Conservation (phyloP, 2,797 vertebrate species). For the Clarias fuscus region DNA sequence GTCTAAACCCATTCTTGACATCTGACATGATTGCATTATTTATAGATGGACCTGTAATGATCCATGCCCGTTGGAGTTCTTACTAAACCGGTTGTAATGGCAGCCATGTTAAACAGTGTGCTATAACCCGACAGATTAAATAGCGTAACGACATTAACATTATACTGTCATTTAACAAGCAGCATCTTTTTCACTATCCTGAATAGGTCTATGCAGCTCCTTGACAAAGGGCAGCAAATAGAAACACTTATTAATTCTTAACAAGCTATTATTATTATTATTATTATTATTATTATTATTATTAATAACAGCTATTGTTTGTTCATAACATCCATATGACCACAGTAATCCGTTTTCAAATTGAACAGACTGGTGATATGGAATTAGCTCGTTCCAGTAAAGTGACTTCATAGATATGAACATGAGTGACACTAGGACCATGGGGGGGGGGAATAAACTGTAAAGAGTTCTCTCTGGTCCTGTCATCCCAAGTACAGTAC, state of each 20-base stretch:
- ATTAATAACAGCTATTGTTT: constrained; percentile 18
- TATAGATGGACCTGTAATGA: constrained; percentile 20
- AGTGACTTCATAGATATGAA: constrained; percentile 43
- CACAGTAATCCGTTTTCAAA: constrained; percentile 37
- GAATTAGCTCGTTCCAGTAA: constrained; percentile 50
- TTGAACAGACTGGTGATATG: constrained; percentile 43
- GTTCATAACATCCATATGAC: constrained; percentile 41
- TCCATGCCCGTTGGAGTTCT: background rate
- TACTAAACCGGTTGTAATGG: constrained; percentile 19
- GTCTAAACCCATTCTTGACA: constrained; percentile 35
- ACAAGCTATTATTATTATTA: background rate
- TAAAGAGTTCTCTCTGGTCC: constrained; percentile 35
- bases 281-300: too few relatives aligned
- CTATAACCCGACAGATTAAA: constrained; percentile 1
- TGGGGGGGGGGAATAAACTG: constrained; percentile 30
- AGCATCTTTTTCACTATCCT: constrained; percentile 4
- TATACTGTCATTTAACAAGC: background rate
- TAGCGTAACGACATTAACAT: constrained; percentile 9
- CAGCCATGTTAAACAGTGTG: constrained; percentile 24
- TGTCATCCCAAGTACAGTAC: constrained; percentile 48
- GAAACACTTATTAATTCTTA: constrained; percentile 12
- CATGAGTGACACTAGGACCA: constrained; percentile 33
- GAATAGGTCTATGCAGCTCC: constrained; percentile 5
- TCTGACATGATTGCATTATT: constrained; percentile 34
- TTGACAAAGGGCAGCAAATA: background rate